Evolutionary conservation across 92 coral and sea anemone species (phyloP), one percentile per base, ranked within the genome.

Genomic region (Porites cylindrica): DNA sequence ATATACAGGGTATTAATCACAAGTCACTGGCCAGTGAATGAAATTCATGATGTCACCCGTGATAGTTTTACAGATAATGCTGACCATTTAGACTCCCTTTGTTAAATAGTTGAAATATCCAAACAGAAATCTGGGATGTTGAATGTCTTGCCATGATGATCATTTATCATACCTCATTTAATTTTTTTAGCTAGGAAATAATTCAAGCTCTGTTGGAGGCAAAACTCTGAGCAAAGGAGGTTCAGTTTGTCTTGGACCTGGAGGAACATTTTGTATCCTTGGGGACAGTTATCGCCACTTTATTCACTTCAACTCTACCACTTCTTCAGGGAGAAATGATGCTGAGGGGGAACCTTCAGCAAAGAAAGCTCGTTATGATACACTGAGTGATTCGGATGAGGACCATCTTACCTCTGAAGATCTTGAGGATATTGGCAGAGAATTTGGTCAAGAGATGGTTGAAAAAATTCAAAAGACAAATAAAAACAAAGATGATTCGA

Each of bases 191-290:
- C 79, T 72, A 50, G 86, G 86, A 10, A 82, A 82, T 50, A 72
- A 72, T 72, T 38, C 79, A 82, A 82, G 86, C 47, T 82, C 62
- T 72, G 86, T 72, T 60, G 86, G 86, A 71, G 86, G 86, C 10
- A 32, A 18, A 64, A 61, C 8, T 32, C 79, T 82, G 38, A 58
- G 20, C 16, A 82, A 72, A 72, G 86, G 79, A 60, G 86, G 72
- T 24, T 71, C 78, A 58, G 71, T 47, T 26, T 60, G 18, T 19
- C 62, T 82, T 0, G 86, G 86, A 19, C 86, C 86, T 11, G 86
- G 86, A 61, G 86, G 86, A 82, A 82, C 70, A 19, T 72, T 82
- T 47, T 82, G 79, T 73, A 66, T 82, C 10, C 64, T 82, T 38
- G 86, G 79, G 9, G 52, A 82, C 58, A 72, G 24, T 14, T 82